Conservation (phyloP, 2,797 vertebrate genomes). For the Aldrovandia affinis region DNA sequence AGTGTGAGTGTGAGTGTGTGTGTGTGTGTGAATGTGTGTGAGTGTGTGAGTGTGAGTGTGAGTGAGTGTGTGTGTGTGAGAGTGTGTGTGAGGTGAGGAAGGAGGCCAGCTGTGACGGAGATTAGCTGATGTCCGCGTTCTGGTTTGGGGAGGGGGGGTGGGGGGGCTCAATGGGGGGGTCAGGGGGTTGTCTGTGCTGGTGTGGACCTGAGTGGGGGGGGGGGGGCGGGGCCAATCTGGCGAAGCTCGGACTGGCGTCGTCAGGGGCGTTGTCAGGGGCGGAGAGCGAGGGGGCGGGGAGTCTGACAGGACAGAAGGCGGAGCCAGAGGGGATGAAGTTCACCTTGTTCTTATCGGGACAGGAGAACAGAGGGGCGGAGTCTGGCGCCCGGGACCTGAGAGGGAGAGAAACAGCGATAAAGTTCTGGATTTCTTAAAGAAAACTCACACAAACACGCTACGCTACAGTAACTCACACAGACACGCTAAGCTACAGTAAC, state of each 20-base stretch:
- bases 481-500: no score
- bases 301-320: conserved; percentile 94
- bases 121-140: conserved; percentile 82
- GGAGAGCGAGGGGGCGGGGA: conserved; percentile 83
- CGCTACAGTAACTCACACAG: no score
- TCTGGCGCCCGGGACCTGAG: conserved; percentile 87
- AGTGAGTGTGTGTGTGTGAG: neutral
- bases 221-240: conserved; percentile 27
- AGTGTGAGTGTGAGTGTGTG: neutral
- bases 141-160: conserved; percentile 69
- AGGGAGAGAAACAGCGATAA: neutral
- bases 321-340: conserved; percentile 98
- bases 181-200: conserved; percentile 82
- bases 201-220: conserved; percentile 86
- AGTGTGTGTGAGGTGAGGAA: neutral
- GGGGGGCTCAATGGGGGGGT: conserved; percentile 69
- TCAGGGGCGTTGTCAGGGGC: conserved; percentile 65
- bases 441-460: no score
- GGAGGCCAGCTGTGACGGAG: conserved; percentile 82
- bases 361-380: conserved; percentile 91
- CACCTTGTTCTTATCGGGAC: conserved; percentile 99
- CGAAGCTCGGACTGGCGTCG: conserved; percentile 56
- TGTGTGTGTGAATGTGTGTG: neutral
- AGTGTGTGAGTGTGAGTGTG: neutral
- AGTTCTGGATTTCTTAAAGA: no score